Conservation (phyloP, 2,113 vertebrate species). For the Rhagologus leucostigma region DNA sequence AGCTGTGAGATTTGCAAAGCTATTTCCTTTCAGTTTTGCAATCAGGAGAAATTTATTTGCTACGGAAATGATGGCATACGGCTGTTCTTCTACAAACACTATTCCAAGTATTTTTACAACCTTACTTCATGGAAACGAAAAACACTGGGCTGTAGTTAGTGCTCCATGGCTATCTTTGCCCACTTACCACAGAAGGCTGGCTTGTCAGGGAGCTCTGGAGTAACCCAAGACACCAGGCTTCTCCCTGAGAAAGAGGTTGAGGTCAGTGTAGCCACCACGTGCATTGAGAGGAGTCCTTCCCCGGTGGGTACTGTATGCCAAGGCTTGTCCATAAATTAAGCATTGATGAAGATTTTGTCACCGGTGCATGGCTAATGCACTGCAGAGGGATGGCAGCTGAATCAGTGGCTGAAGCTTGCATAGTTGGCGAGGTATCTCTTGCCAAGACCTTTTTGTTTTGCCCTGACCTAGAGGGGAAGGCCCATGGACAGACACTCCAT, state of each 20-base stretch:
- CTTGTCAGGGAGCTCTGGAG: not conserved
- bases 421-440: not conserved
- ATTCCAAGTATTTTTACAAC: not conserved
- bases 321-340: not conserved
- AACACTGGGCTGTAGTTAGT: not conserved
- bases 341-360: not conserved
- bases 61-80: not conserved
- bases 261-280: rapidly evolving
- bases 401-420: not conserved
- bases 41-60: not conserved
- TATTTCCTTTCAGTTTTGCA: not conserved
- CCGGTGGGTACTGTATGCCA: not conserved
- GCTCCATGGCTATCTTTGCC: not conserved
- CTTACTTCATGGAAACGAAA: not conserved
- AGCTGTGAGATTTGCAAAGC: not conserved
- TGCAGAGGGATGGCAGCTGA: not conserved
- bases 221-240: not conserved
- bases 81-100: not conserved
- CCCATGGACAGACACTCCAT: not conserved
- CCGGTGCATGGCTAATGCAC: rapidly evolving
- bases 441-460: not conserved
- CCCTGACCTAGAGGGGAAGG: not conserved
- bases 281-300: not conserved
- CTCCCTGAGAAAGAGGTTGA: not conserved
- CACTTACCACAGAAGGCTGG: not conserved